phyloP scores from a whole-genome alignment of 2,113 vertebrate genomes.

The Ctenomys sociabilis region DNA sequence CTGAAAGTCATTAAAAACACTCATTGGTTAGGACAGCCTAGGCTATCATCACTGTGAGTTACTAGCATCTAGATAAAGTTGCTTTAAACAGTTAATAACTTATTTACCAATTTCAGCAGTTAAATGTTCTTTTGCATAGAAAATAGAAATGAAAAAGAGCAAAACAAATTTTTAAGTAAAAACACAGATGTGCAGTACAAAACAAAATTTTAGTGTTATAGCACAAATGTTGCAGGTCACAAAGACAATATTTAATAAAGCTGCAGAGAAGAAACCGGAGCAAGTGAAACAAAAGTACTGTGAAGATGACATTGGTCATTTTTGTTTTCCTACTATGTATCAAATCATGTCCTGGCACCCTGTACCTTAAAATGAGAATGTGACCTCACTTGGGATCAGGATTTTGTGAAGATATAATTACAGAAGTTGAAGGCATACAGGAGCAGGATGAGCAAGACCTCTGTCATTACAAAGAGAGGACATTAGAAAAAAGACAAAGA shows the following conservation, averaged over 20 bases:
- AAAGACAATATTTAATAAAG: not conserved
- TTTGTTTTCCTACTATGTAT: not conserved
- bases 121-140: not conserved
- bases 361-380: not conserved
- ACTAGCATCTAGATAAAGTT: not conserved
- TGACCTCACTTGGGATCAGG: not conserved
- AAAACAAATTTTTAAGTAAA: not conserved
- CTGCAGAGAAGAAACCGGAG: not conserved
- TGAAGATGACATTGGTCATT: not conserved
- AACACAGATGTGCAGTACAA: not conserved
- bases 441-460: not conserved
- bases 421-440: not conserved
- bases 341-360: not conserved
- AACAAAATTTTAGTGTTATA: not conserved
- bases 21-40: not conserved
- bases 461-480: not conserved
- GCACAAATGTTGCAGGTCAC: not conserved
- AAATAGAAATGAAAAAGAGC: not conserved
- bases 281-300: not conserved
- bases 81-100: not conserved
- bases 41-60: not conserved
- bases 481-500: not conserved
- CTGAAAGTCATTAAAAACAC: not conserved
- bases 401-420: not conserved
- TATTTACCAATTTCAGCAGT: not conserved